These are phyloP conservation scores for Drosophila neotestacea DNA, from an alignment of 2,888 invertebrate genomes.

Conservation along the genomic window DNA sequence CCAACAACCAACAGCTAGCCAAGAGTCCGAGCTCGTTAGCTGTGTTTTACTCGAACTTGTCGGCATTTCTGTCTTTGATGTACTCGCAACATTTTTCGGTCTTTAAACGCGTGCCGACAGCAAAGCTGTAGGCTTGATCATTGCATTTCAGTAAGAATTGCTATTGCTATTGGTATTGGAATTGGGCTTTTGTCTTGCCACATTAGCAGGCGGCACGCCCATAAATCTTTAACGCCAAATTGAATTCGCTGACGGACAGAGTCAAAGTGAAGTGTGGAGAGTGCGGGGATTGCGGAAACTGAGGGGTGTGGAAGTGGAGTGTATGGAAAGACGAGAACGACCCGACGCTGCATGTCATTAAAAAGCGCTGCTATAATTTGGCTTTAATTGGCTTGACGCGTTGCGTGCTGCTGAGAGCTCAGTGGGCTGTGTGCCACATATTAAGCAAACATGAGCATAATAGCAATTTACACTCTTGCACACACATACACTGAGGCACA, in stretches of 20 bases:
- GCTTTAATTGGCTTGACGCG: slow-evolving; percentile 77
- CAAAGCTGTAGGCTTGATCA: slow-evolving; percentile 40
- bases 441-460: slow-evolving; percentile 80
- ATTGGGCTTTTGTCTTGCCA: slow-evolving; percentile 45
- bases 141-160: slow-evolving; percentile 8
- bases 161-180: slow-evolving; percentile 23
- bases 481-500: slow-evolving; percentile 13
- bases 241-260: slow-evolving; percentile 54
- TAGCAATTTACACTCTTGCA: slow-evolving; percentile 66
- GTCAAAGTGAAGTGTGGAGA: slow-evolving; percentile 11
- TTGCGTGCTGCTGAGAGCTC: slow-evolving; percentile 62
- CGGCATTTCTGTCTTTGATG: slow-evolving; percentile 69
- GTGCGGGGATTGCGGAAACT: background rate
- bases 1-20: slow-evolving; percentile 37
- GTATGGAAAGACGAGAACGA: slow-evolving; percentile 12
- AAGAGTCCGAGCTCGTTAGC: slow-evolving; percentile 56
- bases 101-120: slow-evolving; percentile 74
- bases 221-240: slow-evolving; percentile 71
- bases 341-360: slow-evolving; percentile 71
- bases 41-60: slow-evolving; percentile 38
- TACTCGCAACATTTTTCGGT: slow-evolving; percentile 39
- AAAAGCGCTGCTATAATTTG: slow-evolving; percentile 75
- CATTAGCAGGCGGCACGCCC: slow-evolving; percentile 60
- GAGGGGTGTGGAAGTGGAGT: background rate
- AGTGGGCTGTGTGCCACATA: slow-evolving; percentile 69